Conservation (phyloP, 2,797 vertebrate genomes). For the Cyclopterus lumpus region DNA sequence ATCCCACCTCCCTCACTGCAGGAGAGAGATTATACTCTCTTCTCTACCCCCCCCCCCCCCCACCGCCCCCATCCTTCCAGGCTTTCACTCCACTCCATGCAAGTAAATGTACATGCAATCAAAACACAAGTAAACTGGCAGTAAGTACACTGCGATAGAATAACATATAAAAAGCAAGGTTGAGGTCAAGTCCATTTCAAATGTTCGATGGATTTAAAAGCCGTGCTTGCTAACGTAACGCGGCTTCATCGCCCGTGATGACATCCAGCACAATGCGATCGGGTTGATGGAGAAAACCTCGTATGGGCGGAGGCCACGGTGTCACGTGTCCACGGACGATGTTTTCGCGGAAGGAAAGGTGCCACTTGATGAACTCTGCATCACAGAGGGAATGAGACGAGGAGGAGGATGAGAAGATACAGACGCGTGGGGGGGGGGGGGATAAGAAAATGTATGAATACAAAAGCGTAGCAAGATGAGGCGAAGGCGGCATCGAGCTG, state of each 20-base stretch:
- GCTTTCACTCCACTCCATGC: slow-evolving; percentile 36
- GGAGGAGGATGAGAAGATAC: slow-evolving; percentile 51
- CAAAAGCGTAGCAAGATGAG: slow-evolving; percentile 59
- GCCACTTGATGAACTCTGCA: slow-evolving; percentile 53
- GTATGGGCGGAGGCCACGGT: slow-evolving; percentile 37
- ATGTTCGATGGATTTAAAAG: slow-evolving; percentile 57
- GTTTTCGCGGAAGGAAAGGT: slow-evolving; percentile 29
- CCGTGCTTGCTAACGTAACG: slow-evolving; percentile 31
- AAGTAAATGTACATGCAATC: slow-evolving; percentile 44
- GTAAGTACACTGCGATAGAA: slow-evolving; percentile 33
- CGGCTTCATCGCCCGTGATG: slow-evolving; percentile 30
- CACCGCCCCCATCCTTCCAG: slow-evolving; percentile 14
- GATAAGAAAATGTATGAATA: slow-evolving; percentile 68
- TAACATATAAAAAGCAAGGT: slow-evolving; percentile 56
- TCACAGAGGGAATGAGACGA: slow-evolving; percentile 41
- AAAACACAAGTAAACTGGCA: slow-evolving; percentile 42
- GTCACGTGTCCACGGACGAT: slow-evolving; percentile 24
- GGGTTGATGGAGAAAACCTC: slow-evolving; percentile 32
- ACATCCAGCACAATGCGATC: slow-evolving; percentile 56
- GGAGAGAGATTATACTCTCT: slow-evolving; percentile 71
- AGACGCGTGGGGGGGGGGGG: slow-evolving; percentile 10
- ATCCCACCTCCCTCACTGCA: slow-evolving; percentile 63
- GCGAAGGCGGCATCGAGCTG: slow-evolving; percentile 33
- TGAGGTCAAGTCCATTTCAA: slow-evolving; percentile 55
- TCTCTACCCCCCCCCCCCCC: slow-evolving; percentile 23